Percentiles rank a stretch among this genome's conserved stretches.
Evolutionary conservation across 2,888 invertebrate genomes (phyloP).

Genomic region (Rapana venosa): DNA sequence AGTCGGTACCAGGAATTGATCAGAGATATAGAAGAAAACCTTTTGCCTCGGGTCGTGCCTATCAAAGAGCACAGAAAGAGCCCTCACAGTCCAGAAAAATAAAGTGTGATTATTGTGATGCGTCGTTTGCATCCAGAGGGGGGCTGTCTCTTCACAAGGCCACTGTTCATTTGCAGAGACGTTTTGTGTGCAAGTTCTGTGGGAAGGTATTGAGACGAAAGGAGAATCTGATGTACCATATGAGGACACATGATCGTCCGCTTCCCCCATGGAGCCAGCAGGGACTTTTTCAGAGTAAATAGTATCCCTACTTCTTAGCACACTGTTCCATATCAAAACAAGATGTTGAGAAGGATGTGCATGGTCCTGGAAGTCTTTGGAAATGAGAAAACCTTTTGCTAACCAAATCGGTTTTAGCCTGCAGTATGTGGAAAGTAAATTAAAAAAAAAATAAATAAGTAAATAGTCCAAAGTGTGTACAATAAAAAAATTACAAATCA

Average conservation of each 20-base stretch:
- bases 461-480: no score
- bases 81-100: neutral
- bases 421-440: no score
- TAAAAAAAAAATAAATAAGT: no score
- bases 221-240: neutral
- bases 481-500: no score
- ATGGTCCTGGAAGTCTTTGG: no score
- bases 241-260: neutral
- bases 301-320: no score
- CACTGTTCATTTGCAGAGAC: slow-evolving; percentile 20
- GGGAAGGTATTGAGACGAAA: slow-evolving; percentile 13
- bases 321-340: no score
- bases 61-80: neutral
- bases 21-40: neutral
- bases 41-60: neutral
- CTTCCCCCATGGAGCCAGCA: no score
- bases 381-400: no score
- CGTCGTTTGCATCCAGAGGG: slow-evolving; percentile 15
- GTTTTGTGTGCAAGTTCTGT: slow-evolving; percentile 10
- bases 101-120: slow-evolving; percentile 29
- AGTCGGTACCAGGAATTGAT: neutral
- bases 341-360: no score
- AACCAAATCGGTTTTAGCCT: no score
- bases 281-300: no score
- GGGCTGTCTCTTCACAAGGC: slow-evolving; percentile 19